Evolutionary conservation across 2,113 vertebrate genomes (phyloP).

Genomic region (Microcebus lehilahytsara): DNA sequence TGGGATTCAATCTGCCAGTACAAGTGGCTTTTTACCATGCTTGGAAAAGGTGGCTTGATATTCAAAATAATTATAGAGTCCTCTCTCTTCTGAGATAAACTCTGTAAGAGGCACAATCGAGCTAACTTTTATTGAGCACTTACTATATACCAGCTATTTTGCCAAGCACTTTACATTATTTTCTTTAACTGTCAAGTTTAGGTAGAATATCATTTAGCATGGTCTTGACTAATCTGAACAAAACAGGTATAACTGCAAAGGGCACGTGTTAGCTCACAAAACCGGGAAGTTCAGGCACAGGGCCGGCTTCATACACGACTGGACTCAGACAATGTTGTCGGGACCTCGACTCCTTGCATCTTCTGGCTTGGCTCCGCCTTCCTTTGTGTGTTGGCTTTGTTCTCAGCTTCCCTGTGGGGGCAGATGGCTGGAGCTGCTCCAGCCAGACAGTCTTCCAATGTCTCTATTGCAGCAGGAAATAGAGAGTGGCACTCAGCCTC

Average conservation of each 20-base stretch:
- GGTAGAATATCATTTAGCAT: background rate
- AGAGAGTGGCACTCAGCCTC: background rate
- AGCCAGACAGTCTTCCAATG: background rate
- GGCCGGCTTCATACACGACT: background rate
- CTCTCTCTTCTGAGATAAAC: conserved; percentile 1
- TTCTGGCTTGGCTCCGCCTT: background rate
- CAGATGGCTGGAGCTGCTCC: background rate
- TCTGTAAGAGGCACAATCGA: background rate
- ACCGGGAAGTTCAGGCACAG: background rate
- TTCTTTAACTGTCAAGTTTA: conserved; percentile 2
- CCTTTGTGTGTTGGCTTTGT: conserved; percentile 37
- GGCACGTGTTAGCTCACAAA: background rate
- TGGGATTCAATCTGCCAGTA: background rate
- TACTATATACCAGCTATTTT: background rate
- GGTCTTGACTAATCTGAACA: background rate
- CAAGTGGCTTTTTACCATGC: background rate
- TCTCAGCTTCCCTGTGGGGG: background rate
- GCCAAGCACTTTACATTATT: background rate
- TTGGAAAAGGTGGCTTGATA: background rate
- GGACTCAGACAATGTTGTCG: background rate
- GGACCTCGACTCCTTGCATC: background rate
- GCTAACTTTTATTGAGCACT: background rate
- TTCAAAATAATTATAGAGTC: background rate
- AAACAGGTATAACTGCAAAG: background rate
- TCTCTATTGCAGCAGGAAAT: conserved; percentile 13